Base-by-base conservation (phyloP, 2,888 invertebrate genomes). In the Anarsia innoxiella region DNA sequence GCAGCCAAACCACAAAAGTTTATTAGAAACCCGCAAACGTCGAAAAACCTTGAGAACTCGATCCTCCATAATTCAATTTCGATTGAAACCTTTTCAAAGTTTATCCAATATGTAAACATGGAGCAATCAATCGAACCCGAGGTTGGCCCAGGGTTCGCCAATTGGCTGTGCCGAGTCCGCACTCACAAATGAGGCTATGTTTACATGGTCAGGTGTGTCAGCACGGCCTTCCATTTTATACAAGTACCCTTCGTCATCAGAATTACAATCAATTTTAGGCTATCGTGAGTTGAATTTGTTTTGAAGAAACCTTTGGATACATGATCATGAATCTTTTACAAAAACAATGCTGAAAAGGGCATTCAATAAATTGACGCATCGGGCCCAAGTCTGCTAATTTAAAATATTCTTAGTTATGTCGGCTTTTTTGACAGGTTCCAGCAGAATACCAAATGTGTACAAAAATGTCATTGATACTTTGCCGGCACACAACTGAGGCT, bases 151-250 rank as follows among this genome's bases (percentile, higher is more conserved):
- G 26, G 33, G 33, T 33, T 26, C 12, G 12, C 30, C 31, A 12
- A 37, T 31, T 31, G 32, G 8, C 5, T 2, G 28, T 16, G 39
- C 39, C 34, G 39, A 39, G 30, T 39, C 34, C 25, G 6, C 27
- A 16, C 12, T 15, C 29, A 3, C 40, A 48, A 56, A 51, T 45
- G 47, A 48, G 48, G 51, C 32, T 15, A 6, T 56, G 45, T 56
- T 56, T 56, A 47, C 45, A 41, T 23, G 52, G 54, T 50, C 44
- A 44, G 36, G 32, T 31, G 49, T 45, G 25, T 13, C 45, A 52
- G 54, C 50, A 56, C 48, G 31, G 38, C 31, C 37, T 34, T 15
- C 13, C 45, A 42, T 45, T 52, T 48, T 52, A 53, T 50, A 48
- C 48, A 15, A 46, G 26, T n/a, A 37, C 31, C 40, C 48, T 44